Conservation (phyloP, 2,797 vertebrate species). For the Neosalanx taihuensis region DNA sequence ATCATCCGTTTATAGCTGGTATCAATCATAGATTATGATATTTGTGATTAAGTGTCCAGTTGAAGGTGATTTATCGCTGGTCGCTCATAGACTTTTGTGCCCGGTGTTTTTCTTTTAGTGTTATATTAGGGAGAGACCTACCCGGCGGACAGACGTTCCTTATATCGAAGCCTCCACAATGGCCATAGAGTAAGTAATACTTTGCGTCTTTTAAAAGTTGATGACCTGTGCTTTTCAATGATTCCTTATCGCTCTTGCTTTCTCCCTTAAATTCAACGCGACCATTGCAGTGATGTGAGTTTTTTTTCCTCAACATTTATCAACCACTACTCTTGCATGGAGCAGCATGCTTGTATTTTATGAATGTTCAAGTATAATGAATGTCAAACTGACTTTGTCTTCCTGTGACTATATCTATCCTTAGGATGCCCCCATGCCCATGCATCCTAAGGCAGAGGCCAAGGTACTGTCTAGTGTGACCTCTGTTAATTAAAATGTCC, state of each 20-base stretch:
- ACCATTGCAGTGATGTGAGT: slow-evolving; percentile 55
- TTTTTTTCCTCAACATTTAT: background rate
- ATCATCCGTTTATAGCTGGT: background rate
- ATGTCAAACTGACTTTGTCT: background rate
- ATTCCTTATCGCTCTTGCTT: slow-evolving; percentile 16
- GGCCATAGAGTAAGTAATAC: slow-evolving; percentile 60
- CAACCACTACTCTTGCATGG: background rate
- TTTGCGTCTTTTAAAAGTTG: slow-evolving; percentile 4
- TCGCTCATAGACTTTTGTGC: too few relatives aligned
- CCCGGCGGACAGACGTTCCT: slow-evolving; percentile 4
- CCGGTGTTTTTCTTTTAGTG: background rate
- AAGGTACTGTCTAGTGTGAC: slow-evolving; percentile 44
- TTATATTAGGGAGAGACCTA: background rate
- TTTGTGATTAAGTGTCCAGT: too few relatives aligned
- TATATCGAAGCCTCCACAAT: slow-evolving; percentile 44
- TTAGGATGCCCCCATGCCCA: slow-evolving; percentile 38
- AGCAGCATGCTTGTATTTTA: too few relatives aligned
- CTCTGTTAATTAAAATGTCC: background rate
- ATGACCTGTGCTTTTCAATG: background rate
- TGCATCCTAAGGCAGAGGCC: slow-evolving; percentile 35
- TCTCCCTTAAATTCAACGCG: slow-evolving; percentile 23
- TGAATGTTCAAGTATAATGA: background rate
- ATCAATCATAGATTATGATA: background rate
- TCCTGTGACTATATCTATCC: slow-evolving; percentile 6
- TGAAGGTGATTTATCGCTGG: too few relatives aligned